Percentiles rank a stretch among this genome's conserved stretches.
These are phyloP conservation scores for Semicossyphus pulcher DNA, from an alignment of 2,113 vertebrate species.

Conservation along the genomic window DNA sequence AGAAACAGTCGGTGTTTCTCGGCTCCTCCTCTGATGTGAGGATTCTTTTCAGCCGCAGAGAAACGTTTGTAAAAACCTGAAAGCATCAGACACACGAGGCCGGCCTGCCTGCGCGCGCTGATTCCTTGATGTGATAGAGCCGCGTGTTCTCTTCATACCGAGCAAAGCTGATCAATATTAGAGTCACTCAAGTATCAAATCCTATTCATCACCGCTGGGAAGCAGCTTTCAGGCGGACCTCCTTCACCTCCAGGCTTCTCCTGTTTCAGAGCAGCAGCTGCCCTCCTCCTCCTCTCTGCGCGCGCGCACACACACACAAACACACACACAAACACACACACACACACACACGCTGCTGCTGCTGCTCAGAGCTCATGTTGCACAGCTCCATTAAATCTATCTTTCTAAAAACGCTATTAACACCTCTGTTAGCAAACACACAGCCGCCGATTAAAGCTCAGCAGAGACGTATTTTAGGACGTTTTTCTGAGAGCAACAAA, in stretches of 20 bases:
- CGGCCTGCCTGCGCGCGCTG: too few species aligned
- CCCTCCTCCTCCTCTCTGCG: not conserved
- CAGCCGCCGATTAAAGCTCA: not conserved
- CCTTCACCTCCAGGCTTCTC: conserved; percentile 70
- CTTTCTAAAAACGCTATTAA: conserved; percentile 19
- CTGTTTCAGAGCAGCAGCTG: conserved; percentile 74
- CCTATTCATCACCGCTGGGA: conserved; percentile 69
- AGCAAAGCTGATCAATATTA: conserved; percentile 62
- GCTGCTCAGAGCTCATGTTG: conserved; percentile 42
- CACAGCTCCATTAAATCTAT: conserved; percentile 33
- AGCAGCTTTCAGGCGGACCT: conserved; percentile 70
- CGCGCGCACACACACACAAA: not conserved
- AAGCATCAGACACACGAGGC: not conserved
- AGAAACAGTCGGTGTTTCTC: not conserved
- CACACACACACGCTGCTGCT: not conserved
- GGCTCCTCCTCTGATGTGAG: not conserved
- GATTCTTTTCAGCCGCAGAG: not conserved
- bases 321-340: not conserved
- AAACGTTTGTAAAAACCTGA: not conserved
- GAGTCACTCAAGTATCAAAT: conserved; percentile 73
- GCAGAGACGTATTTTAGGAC: too few species aligned
- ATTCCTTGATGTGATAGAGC: conserved; percentile 32
- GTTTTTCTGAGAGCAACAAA: too few species aligned
- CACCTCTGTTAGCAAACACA: conserved; percentile 41
- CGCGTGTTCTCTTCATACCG: conserved; percentile 29